Percentiles rank a stretch among this genome's conserved stretches.
phyloP scores from a whole-genome alignment of 2,888 invertebrate species.

The Erebia epiphron region DNA sequence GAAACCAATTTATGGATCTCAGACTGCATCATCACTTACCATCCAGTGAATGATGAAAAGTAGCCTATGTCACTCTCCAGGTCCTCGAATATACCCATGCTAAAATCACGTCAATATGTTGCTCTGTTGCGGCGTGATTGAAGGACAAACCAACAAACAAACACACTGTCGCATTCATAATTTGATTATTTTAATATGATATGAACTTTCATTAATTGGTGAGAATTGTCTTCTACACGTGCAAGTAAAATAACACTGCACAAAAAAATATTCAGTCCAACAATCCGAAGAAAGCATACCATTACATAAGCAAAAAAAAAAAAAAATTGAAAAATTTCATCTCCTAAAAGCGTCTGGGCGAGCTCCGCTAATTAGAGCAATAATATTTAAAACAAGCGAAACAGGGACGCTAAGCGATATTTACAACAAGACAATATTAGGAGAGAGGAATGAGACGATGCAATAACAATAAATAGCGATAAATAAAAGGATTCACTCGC shows the following conservation, averaged over 20 bases:
- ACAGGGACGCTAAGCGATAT: constrained; percentile 73
- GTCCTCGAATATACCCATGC: too few relatives aligned
- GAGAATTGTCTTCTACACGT: not conserved
- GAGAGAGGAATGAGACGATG: constrained; percentile 79
- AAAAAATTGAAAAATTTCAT: constrained; percentile 50
- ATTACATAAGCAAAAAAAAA: constrained; percentile 8
- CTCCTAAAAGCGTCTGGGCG: constrained; percentile 53
- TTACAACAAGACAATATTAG: constrained; percentile 81
- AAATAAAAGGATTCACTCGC: constrained; percentile 84
- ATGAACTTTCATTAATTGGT: too few relatives aligned
- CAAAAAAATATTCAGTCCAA: not conserved
- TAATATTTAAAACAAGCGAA: constrained; percentile 73
- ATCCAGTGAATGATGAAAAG: too few relatives aligned
- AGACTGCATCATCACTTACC: too few relatives aligned
- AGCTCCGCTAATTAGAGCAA: constrained; percentile 65
- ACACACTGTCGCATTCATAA: too few relatives aligned
- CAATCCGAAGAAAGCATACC: not conserved
- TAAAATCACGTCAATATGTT: too few relatives aligned
- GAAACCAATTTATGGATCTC: too few relatives aligned
- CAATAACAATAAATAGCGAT: constrained; percentile 84
- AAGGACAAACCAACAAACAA: too few relatives aligned
- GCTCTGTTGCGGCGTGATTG: too few relatives aligned
- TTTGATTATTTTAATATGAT: too few relatives aligned
- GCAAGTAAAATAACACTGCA: too few relatives aligned
- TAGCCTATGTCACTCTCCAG: too few relatives aligned